phyloP scores from a whole-genome alignment of 2,113 vertebrate species.

The Procavia capensis region DNA sequence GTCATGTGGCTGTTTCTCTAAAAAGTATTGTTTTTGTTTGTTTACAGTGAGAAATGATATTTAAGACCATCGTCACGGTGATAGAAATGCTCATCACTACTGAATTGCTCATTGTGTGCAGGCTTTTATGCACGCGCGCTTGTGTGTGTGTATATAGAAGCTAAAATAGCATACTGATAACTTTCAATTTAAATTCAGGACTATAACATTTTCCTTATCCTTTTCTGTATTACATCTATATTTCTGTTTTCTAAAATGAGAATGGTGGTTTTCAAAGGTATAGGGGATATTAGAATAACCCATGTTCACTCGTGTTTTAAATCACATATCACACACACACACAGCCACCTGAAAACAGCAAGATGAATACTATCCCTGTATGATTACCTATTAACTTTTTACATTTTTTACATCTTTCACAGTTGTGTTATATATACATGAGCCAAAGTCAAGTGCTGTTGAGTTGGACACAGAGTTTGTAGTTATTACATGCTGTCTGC shows the following conservation, averaged over 20 bases:
- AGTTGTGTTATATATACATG: not conserved
- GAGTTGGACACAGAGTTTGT: not conserved
- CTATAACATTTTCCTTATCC: not conserved
- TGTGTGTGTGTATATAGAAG: not conserved
- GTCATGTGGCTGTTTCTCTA: not conserved
- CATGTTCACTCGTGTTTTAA: constrained; percentile 29
- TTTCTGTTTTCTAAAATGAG: not conserved
- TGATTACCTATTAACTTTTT: not conserved
- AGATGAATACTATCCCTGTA: not conserved
- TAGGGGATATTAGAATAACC: not conserved
- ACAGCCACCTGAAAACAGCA: constrained; percentile 1
- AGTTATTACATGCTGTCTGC: not conserved
- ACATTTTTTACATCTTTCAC: not conserved
- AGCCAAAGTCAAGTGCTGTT: too few relatives aligned
- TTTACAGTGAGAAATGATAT: not conserved
- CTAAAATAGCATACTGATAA: not conserved
- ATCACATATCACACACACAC: not conserved
- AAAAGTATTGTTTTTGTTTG: not conserved
- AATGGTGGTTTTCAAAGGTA: not conserved
- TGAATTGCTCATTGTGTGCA: not conserved
- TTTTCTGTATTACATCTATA: not conserved
- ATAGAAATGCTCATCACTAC: not conserved
- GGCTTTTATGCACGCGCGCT: too few relatives aligned
- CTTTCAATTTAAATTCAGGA: not conserved
- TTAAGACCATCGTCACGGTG: not conserved